Base-by-base conservation (phyloP, 2,797 vertebrate species). In the Molossus alvarezi region DNA sequence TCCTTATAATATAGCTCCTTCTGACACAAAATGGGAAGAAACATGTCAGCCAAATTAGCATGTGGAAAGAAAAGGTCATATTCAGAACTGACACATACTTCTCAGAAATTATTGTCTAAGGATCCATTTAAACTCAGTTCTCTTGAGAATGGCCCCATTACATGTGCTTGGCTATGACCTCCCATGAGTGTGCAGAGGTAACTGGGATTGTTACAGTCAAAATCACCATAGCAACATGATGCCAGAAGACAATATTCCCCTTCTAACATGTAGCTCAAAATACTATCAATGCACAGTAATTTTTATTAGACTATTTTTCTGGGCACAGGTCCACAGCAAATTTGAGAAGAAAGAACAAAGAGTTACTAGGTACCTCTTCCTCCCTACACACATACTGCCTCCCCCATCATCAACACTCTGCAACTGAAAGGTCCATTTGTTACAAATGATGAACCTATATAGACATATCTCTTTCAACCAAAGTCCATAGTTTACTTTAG, bases 241-340 rank as follows among this genome's bases (percentile, higher is more conserved):
- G 12, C 33, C 13, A 23, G 25, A 7, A 25, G 10, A 80, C 1
- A 33, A 9, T 18, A 27, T 37, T 14, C 2, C 4, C 4, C 1
- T 81, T 58, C 27, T 58, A 51, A 55, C 29, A 14, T 13, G 3
- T 17, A 27, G 12, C 33, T 51, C 45, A 33, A 10, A 82, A 21
- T 5, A 37, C 6, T 51, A 9, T 0, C 14, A 48, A 45, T 33
- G 21, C 18, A 55, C 7, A 33, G 23, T 60, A 17, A 69, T 5
- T 23, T 51, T n/a, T 21, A 25, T 58, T 15, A 55, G 2, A 67
- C 9, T 27, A 71, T 33, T 12, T 64, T 41, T 33, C 33, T 5
- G 5, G 41, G n/a, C 17, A 88, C 73, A 77, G n/a, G 10, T 57
- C 2, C 45, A 76, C 5, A 84, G 37, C 5, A 84, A 60, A 94